Base-by-base conservation (phyloP, 2,113 vertebrate species). In the Ailuropoda melanoleuca region DNA sequence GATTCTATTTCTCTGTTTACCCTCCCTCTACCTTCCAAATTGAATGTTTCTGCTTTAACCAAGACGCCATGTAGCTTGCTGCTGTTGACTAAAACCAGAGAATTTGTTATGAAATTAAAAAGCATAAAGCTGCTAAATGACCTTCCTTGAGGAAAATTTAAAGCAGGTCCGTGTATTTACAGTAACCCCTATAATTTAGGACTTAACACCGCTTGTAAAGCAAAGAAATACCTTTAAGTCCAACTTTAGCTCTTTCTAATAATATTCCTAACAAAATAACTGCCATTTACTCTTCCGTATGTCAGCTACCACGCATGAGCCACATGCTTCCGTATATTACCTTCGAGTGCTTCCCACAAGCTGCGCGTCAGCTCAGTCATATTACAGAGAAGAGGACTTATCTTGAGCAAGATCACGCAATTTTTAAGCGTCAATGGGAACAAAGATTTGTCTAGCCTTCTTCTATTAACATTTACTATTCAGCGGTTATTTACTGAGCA, bases 121-220 rank as follows among this genome's bases (percentile, higher is more conserved):
- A 90, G 9, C 8, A 46, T 56, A 83, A 66, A 60, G 8, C 62
- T 86, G 8, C n/a, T 92, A 55, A 93, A 83, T 82, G 43, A 81
- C 55, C 64, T 72, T 19, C 19, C 39, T 94, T 81, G 60, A 92
- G 55, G 46, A 60, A 64, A 82, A 93, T 89, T 93, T 93, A n/a
- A 53, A 96, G n/a, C 29, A 72, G 64, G 14, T 8, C 19, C 24
- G 46, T 50, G 10, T 62, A 75, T 75, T 96, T 88, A 56, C n/a
- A 77, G 19, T 55, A 83, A 84, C 31, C 6, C 2, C 29, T 88
- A 29, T 12, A 88, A 68, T 48, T 95, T 93, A 84, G 39, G 60
- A 72, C 62, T 66, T 84, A 68, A 74, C 78, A 90, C 6, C 50
- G 8, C 8, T 93, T 74, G 60, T 39, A 74, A 23, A 80, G 4